phyloP scores from a whole-genome alignment of 2,888 invertebrate species.

The Esperia sulphurella region DNA sequence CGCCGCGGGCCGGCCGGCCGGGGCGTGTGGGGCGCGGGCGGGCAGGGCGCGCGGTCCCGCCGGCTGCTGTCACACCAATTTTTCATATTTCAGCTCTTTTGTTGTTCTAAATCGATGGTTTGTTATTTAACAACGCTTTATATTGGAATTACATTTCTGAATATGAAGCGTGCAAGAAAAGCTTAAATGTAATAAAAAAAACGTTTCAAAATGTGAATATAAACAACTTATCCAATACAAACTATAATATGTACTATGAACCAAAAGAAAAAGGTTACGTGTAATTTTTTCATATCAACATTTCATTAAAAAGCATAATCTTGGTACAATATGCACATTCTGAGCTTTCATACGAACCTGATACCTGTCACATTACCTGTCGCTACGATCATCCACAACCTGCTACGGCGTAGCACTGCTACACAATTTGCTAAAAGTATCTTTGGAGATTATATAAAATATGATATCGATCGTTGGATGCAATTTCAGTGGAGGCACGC shows the following conservation, averaged over 20 bases:
- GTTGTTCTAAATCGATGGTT: constrained; percentile 12
- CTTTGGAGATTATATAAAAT: background rate
- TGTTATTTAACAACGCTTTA: constrained; percentile 1
- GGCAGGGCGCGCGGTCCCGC: constrained; percentile 17
- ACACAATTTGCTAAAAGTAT: background rate
- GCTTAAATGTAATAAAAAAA: too few species aligned
- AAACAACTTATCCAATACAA: too few species aligned
- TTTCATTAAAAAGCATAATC: too few species aligned
- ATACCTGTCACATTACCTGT: too few species aligned
- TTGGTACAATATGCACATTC: too few species aligned
- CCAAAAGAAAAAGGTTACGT: too few species aligned
- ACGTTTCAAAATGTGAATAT: too few species aligned
- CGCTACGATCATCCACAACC: background rate
- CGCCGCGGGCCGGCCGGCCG: constrained; percentile 8
- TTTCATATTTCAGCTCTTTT: constrained; percentile 44
- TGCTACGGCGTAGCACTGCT: background rate
- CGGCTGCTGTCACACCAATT: constrained; percentile 36
- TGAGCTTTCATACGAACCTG: too few species aligned
- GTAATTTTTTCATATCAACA: too few species aligned
- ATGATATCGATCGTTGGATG: background rate
- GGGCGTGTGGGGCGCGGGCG: constrained; percentile 10
- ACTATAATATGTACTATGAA: too few species aligned
- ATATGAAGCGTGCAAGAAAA: too few species aligned
- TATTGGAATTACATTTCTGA: background rate
- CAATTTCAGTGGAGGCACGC: background rate